These are phyloP conservation scores for Archips crataeganus DNA, from an alignment of 2,888 invertebrate genomes.

Conservation along the genomic window DNA sequence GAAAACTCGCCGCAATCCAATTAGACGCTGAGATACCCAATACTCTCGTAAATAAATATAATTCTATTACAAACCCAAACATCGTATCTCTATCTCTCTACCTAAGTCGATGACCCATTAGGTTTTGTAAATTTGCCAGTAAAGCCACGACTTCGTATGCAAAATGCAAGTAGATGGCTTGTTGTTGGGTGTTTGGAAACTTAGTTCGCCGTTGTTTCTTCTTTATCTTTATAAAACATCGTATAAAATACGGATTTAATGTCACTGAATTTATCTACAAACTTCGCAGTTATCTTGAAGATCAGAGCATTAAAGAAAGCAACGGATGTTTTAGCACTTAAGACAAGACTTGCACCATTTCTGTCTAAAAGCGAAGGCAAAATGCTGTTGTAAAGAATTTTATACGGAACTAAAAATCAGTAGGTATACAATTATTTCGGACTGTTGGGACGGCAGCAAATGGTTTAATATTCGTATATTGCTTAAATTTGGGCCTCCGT, in stretches of 20 bases:
- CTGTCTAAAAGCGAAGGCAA: constrained; percentile 7
- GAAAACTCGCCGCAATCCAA: constrained; percentile 72
- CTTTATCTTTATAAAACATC: constrained; percentile 41
- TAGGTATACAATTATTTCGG: neutral
- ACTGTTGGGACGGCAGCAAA: neutral
- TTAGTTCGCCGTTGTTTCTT: constrained; percentile 33
- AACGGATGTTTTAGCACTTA: constrained; percentile 32
- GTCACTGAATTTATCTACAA: constrained; percentile 38
- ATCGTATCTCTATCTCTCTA: constrained; percentile 24
- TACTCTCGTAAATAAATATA: constrained; percentile 65
- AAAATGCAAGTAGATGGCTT: constrained; percentile 27
- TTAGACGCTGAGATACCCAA: constrained; percentile 73
- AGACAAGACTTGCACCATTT: constrained; percentile 1
- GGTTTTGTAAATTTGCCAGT: constrained; percentile 20
- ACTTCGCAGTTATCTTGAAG: constrained; percentile 35
- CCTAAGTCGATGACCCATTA: constrained; percentile 24
- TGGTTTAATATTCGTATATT: neutral
- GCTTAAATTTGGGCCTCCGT: neutral
- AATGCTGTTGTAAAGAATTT: neutral
- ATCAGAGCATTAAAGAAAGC: constrained; percentile 32
- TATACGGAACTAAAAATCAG: neutral
- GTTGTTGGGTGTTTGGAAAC: constrained; percentile 38
- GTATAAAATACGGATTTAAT: constrained; percentile 40
- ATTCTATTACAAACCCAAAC: constrained; percentile 55
- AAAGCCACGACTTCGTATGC: constrained; percentile 31